Base-by-base conservation (phyloP, 2,888 invertebrate species). In the Mylabris sibirica region DNA sequence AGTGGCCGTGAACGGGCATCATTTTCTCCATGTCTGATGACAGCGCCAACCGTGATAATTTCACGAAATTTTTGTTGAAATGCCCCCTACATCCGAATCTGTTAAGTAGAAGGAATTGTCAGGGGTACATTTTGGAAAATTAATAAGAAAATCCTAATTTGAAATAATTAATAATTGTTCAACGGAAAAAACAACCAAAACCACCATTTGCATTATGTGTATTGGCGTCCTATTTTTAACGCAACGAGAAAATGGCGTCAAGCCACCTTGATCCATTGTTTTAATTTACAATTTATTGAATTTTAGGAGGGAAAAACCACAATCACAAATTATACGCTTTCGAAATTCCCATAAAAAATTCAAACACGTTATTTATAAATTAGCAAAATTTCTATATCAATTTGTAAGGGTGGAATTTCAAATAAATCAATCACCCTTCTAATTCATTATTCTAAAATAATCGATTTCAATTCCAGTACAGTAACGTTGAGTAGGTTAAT, bases 31-130 rank as follows among this genome's bases (percentile, higher is more conserved):
- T 44, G 20, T 49, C 22, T 89, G 89, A 89, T 88, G 88, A 87
- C 89, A 89, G 89, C 89, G 89, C 89, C 89, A 87, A 87, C 89
- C 85, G 89, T 89, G 89, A 89, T 89, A 88, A 89, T 88, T 89
- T 87, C 86, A 84, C 84, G 89, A 88, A 89, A 88, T 89, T 89
- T 89, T 88, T 87, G 87, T 87, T 86, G 87, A 84, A 88, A 89
- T 89, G 89, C 89, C 89, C 89, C 89, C 89, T 89, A 85, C 84
- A 84, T 83, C 82, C 77, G 77, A 76, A 75, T 79, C 77, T 74
- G 78, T 80, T 79, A 83, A 83, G 82, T 82, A 81, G 72, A 66
- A 53, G 66, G 86, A 86, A 85, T 87, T 86, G 84, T 85, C 74
- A 73, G 62, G 63, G 62, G 63, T 62, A 60, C 44, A 61, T 61